A percentile compares a stretch with the other conserved stretches of the same genome.
Conservation (phyloP, 2,797 vertebrate genomes). For the Pterois miles region DNA sequence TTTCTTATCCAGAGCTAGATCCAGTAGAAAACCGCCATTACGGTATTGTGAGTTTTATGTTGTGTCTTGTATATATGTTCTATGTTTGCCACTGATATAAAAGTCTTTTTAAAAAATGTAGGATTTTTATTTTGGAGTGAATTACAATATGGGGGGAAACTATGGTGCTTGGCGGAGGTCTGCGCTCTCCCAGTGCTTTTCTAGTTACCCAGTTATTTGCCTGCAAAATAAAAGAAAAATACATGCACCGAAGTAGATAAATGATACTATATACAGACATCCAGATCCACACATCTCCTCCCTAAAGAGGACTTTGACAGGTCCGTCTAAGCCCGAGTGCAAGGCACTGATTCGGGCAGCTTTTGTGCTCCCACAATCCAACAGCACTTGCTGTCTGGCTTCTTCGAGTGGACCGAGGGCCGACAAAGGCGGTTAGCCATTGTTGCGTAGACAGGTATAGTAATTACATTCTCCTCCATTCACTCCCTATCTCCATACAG, state of each 20-base stretch:
- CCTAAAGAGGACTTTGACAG: conserved; percentile 22
- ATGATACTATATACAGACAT: conserved; percentile 9
- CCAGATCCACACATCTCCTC: conserved; percentile 27
- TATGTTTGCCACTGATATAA: too few relatives aligned
- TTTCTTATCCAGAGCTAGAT: too few relatives aligned
- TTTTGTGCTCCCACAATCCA: conserved; percentile 70
- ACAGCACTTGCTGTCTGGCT: conserved; percentile 66
- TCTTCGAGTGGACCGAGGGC: conserved; percentile 62
- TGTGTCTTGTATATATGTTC: too few relatives aligned
- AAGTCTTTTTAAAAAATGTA: too few relatives aligned
- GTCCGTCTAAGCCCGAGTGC: conserved; percentile 14
- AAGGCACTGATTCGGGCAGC: conserved; percentile 61
- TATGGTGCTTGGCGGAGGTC: too few relatives aligned
- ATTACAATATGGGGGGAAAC: too few relatives aligned
- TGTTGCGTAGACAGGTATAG: conserved; percentile 76
- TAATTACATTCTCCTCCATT: conserved; percentile 78
- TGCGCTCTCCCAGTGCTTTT: too few relatives aligned
- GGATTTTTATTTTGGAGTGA: too few relatives aligned
- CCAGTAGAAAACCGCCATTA: too few relatives aligned
- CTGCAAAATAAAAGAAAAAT: conserved; percentile 3
- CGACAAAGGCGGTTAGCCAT: conserved; percentile 71
- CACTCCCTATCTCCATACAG: conserved; percentile 64
- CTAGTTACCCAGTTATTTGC: conserved; percentile 21
- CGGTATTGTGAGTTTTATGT: too few relatives aligned
- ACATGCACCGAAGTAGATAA: conserved; percentile 13